phyloP scores from a whole-genome alignment of 2,797 vertebrate species.

The Arnoldichthys spilopterus region DNA sequence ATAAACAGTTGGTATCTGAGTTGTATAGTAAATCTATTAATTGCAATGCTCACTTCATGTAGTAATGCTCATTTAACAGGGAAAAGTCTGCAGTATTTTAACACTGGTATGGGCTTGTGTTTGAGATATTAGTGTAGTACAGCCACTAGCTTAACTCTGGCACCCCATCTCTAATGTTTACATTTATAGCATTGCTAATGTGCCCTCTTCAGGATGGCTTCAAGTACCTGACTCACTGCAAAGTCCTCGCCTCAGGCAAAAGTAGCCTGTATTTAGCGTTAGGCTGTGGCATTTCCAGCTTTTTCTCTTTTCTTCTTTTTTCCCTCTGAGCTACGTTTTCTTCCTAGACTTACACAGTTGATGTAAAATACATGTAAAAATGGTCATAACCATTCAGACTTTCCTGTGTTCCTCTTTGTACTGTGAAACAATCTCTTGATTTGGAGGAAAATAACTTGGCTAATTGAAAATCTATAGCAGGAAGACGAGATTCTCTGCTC shows the following conservation, averaged over 20 bases:
- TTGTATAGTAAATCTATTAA: too few species aligned
- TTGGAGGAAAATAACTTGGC: neutral
- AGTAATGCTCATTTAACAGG: too few species aligned
- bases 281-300: conserved; percentile 43
- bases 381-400: neutral
- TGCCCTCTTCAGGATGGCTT: conserved; percentile 43
- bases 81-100: too few species aligned
- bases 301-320: conserved; percentile 16
- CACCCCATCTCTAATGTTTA: conserved; percentile 57
- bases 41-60: too few species aligned
- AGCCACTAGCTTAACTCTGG: conserved; percentile 24
- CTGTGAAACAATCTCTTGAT: conserved; percentile 10
- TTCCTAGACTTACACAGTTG: neutral
- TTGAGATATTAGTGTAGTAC: neutral
- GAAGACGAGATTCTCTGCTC: neutral
- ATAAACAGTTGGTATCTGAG: too few species aligned
- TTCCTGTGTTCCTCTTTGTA: neutral
- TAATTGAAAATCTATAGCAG: neutral
- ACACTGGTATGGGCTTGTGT: too few species aligned
- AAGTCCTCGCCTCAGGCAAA: conserved; percentile 42
- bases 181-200: conserved; percentile 66
- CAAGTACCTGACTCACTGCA: conserved; percentile 49
- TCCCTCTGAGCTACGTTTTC: conserved; percentile 33
- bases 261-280: conserved; percentile 41
- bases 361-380: conserved; percentile 6